These are phyloP conservation scores for Phoeniculus purpureus DNA, from an alignment of 2,797 vertebrate genomes.

Conservation along the genomic window DNA sequence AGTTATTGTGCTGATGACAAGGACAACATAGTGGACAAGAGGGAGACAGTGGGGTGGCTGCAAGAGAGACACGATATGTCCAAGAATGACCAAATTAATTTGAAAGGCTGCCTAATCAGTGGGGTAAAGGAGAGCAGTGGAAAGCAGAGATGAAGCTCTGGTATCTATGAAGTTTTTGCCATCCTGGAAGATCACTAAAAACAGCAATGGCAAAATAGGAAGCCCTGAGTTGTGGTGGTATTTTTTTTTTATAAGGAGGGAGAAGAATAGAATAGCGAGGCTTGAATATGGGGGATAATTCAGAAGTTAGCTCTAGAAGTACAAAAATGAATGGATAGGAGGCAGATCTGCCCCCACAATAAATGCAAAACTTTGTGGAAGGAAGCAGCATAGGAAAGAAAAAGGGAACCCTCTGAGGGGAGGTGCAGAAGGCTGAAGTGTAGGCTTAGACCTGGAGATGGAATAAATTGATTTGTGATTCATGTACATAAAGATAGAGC, in stretches of 20 bases:
- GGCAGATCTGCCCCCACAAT: not conserved
- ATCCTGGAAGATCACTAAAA: not conserved
- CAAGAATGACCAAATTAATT: not conserved
- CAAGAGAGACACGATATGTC: not conserved
- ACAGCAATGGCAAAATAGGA: not conserved
- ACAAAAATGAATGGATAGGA: not conserved
- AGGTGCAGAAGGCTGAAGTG: not conserved
- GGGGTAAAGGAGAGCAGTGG: not conserved
- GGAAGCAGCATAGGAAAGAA: not conserved
- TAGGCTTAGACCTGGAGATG: not conserved
- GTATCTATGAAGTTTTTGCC: not conserved
- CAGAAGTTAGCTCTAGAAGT: not conserved
- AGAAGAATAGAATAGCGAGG: not conserved
- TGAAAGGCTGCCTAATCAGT: not conserved
- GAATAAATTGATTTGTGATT: not conserved
- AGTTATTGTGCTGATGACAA: not conserved
- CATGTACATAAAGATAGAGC: not conserved
- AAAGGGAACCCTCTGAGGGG: not conserved
- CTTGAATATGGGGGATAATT: not conserved
- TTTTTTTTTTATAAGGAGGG: not conserved
- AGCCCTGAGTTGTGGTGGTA: not conserved
- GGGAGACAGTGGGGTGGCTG: not conserved
- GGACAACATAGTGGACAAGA: not conserved
- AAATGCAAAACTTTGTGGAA: not conserved
- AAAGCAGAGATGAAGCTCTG: not conserved